Conservation (phyloP, 2,113 vertebrate genomes). For the Cynocephalus volans region DNA sequence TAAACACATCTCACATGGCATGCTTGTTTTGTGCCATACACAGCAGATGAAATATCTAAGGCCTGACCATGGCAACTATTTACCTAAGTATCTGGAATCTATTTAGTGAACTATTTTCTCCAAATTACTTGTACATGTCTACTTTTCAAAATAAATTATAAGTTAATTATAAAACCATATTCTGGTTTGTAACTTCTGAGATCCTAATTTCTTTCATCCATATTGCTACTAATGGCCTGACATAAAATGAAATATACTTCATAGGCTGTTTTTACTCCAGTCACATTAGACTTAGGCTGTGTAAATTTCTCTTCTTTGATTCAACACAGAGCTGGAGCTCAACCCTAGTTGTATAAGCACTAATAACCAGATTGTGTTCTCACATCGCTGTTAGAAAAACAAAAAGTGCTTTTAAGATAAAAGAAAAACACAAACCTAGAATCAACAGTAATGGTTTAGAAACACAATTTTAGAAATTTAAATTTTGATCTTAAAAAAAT, state of each 20-base stretch:
- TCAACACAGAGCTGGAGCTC: neutral
- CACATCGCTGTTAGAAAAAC: neutral
- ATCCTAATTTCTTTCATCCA: neutral
- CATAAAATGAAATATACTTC: neutral
- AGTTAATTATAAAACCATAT: conserved; percentile 9
- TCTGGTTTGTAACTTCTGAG: neutral
- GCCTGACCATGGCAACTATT: neutral
- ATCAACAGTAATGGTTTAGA: neutral
- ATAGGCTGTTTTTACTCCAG: rapidly evolving
- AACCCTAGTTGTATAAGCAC: neutral
- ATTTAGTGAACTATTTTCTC: neutral
- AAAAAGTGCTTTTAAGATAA: conserved; percentile 11
- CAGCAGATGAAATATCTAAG: neutral
- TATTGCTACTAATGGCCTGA: neutral
- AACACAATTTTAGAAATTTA: neutral
- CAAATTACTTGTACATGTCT: conserved; percentile 12
- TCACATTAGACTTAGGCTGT: neutral
- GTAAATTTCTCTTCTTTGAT: neutral
- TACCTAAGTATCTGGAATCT: neutral
- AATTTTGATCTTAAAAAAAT: conserved; percentile 39
- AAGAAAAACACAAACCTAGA: neutral
- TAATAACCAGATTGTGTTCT: neutral
- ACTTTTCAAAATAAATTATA: neutral
- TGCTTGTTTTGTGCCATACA: neutral
- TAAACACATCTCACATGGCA: neutral